A percentile compares a stretch with the other conserved stretches of the same genome.
Conservation (phyloP, 2,888 invertebrate genomes). For the Scaptomyza cyrtandrae region DNA sequence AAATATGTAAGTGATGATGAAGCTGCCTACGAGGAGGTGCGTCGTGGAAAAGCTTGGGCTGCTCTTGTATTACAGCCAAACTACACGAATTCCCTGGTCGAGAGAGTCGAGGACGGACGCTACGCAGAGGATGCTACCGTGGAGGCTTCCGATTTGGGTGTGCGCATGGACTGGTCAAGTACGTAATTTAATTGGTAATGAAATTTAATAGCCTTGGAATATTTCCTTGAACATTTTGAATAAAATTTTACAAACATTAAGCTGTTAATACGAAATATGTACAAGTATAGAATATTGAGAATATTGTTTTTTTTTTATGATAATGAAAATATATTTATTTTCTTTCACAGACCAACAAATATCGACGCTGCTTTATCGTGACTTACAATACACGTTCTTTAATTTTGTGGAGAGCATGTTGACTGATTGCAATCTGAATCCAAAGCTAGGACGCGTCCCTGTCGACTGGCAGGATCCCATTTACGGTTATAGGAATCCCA, state of each 20-base stretch:
- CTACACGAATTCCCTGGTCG: slow-evolving; percentile 89
- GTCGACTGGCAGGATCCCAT: slow-evolving; percentile 89
- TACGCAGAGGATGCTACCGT: slow-evolving; percentile 87
- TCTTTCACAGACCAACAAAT: slow-evolving; percentile 93
- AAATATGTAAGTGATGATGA: slow-evolving; percentile 86
- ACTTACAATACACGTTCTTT: slow-evolving; percentile 90
- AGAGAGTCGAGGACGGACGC: slow-evolving; percentile 87
- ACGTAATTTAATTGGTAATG: slow-evolving; percentile 82
- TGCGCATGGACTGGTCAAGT: slow-evolving; percentile 95
- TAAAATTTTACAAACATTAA: too few relatives aligned
- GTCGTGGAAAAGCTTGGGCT: slow-evolving; percentile 90
- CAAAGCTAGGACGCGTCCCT: slow-evolving; percentile 85
- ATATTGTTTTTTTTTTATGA: too few relatives aligned
- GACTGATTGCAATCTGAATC: slow-evolving; percentile 87
- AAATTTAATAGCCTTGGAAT: background rate
- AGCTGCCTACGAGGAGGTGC: slow-evolving; percentile 88
- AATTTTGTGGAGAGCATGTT: slow-evolving; percentile 89
- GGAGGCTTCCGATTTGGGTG: slow-evolving; percentile 88
- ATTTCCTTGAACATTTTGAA: too few relatives aligned
- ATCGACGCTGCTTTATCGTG: slow-evolving; percentile 90
- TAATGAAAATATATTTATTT: background rate
- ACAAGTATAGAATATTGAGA: too few relatives aligned
- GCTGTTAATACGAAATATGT: too few relatives aligned
- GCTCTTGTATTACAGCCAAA: slow-evolving; percentile 90
- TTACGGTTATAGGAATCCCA: slow-evolving; percentile 90